These are phyloP conservation scores for Aleiodes testaceus DNA, from an alignment of 2,888 invertebrate genomes.

Conservation along the genomic window DNA sequence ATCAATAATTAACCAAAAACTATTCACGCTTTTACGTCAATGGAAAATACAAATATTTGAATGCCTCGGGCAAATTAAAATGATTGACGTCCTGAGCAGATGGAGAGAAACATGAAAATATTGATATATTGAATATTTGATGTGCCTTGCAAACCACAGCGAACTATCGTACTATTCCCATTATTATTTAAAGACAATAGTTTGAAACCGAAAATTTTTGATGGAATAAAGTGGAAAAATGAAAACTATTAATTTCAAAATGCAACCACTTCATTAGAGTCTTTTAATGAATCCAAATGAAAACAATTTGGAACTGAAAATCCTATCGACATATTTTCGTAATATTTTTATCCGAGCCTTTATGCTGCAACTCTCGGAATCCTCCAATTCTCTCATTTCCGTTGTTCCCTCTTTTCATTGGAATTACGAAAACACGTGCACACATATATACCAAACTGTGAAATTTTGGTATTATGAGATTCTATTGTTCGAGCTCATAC, in stretches of 20 bases:
- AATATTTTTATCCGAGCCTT: constrained; percentile 21
- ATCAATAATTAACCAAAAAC: too few species aligned
- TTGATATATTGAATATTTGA: too few species aligned
- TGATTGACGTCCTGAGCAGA: too few species aligned
- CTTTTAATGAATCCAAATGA: constrained; percentile 10
- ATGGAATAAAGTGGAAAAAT: too few species aligned
- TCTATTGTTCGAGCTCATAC: background rate
- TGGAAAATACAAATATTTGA: too few species aligned
- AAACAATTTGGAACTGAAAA: constrained; percentile 15
- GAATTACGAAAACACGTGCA: background rate
- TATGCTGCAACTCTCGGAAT: background rate
- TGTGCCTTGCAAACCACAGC: too few species aligned
- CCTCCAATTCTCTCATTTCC: constrained; percentile 1
- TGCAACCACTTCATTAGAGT: background rate
- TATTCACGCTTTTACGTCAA: too few species aligned
- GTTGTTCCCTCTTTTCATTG: background rate
- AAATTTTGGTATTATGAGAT: background rate
- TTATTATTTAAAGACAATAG: too few species aligned
- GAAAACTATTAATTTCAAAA: constrained; percentile 9
- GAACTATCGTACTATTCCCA: too few species aligned
- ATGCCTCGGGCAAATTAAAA: too few species aligned
- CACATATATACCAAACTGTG: background rate
- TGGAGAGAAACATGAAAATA: too few species aligned
- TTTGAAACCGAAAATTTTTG: too few species aligned
- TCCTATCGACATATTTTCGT: constrained; percentile 11